Evolutionary conservation across 2,113 vertebrate species (phyloP), one percentile per base, ranked within the genome.

Genomic region (Accipiter cooperii): DNA sequence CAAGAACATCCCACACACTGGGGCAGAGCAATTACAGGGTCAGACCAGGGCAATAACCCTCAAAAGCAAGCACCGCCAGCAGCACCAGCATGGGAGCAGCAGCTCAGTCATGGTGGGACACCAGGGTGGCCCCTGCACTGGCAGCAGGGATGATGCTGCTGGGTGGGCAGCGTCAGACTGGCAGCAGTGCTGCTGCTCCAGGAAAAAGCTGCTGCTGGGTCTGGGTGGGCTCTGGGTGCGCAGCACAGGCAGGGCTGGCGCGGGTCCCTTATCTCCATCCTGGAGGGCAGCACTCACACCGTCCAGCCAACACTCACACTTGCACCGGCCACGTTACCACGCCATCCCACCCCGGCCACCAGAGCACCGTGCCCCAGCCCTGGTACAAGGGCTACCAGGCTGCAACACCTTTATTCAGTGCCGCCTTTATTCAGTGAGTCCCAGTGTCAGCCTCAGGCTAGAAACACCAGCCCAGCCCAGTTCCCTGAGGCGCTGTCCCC

Each of bases 311-410:
- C 3, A 2, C 28, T 55, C 26, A 22, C 3, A 1, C 18, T 5
- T 44, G 15, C 52, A 65, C 31, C 2, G 1, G 46, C 46, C 3
- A 1, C 3, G 1, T 40, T 84, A 54, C 3, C 51, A 55, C 4
- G 21, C 70, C 8, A 51, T 29, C 34, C 34, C 6, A 9, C 38
- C 17, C 28, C 1, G 1, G 9, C 31, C 0, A 0, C 21, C 2
- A 4, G 4, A 65, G 61, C 21, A 21, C 28, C 1, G 0, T 60
- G 36, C 31, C 65, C 51, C 0, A 0, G 69, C 17, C 49, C 44
- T 61, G 55, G 25, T 8, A 9, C 5, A 1, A 44, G 38, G 38
- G 19, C 17, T 24, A 17, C 42, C 3, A 6, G 31, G 61, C 58
- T 80, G 60, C 61, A 33, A 25, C 22, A 42, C 4, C 2, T 52